Percentiles rank a stretch among this genome's conserved stretches.
Conservation (phyloP, 2,888 invertebrate genomes). For the Platerodrilus igneus region DNA sequence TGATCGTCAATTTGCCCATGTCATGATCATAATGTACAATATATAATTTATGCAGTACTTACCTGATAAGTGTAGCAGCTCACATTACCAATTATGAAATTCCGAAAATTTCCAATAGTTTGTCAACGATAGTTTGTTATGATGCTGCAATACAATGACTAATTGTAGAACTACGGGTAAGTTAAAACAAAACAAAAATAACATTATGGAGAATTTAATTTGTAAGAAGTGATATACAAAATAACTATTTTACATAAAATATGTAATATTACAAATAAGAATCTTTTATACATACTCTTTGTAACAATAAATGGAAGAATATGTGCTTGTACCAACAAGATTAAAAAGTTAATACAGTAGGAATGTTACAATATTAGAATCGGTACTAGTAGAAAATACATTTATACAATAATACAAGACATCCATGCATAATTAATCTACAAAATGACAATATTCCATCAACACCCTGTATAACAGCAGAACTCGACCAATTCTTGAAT, state of each 20-base stretch:
- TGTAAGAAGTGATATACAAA: conserved; percentile 39
- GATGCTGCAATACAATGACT: no score
- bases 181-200: no score
- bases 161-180: no score
- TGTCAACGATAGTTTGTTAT: no score
- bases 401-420: conserved; percentile 19
- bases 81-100: no score
- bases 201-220: conserved; percentile 29
- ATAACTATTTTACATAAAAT: conserved; percentile 40
- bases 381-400: conserved; percentile 35
- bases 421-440: conserved; percentile 11
- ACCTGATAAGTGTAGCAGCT: no score
- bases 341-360: conserved; percentile 35
- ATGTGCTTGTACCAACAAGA: conserved; percentile 31
- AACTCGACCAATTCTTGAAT: no score
- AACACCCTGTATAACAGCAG: conserved; percentile 22
- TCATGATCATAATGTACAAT: no score
- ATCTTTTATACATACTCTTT: conserved; percentile 21
- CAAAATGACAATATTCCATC: conserved; percentile 13
- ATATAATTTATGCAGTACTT: no score
- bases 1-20: no score
- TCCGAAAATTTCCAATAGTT: no score
- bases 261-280: conserved; percentile 27
- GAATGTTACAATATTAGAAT: conserved; percentile 40
- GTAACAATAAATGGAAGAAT: conserved; percentile 36